Base-by-base conservation (phyloP, 2,797 vertebrate genomes). In the Acomys russatus region DNA sequence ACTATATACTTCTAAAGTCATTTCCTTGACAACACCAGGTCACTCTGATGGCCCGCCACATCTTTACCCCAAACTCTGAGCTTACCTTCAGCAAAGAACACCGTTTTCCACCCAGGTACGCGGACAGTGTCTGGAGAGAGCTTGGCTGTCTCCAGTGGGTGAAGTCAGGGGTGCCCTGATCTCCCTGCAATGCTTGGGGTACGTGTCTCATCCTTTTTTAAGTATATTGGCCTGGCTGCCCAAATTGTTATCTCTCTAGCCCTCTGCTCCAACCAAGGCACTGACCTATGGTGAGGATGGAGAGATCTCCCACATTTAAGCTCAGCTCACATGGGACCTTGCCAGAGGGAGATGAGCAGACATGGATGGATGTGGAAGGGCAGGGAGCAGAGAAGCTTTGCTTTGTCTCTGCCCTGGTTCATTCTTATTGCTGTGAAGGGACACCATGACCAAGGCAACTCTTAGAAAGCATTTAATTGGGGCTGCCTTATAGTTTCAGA, bases 151-250 rank as follows among this genome's bases (percentile, higher is more conserved):
- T 2, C 38, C 12, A 2, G 28, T 3, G 56, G 54, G 79, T 1
- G 9, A 51, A 22, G 44, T 14, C 14, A 18, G 25, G 11, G 11
- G 1, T 0, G 14, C 35, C 6, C 56, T 11, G 3, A 9, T 8
- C 30, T 14, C 15, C 8, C 91, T 66, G 0, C 18, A 17, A 63
- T 0, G 0, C 15, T 0, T 4, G 22, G 44, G 35, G 35, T 11
- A 5, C 2, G 1, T 5, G 15, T 25, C 6, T n/a, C n/a, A 23
- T 4, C 44, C 4, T 0, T 22, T 22, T 86, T n/a, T 76, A 9
- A 9, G 7, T 17, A 11, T 25, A 0, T 10, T 0, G 9, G 9
- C 25, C 6, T 44, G 66, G 22, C 8, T 12, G 9, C 9, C 51
- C 15, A 38, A 9, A 2, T 6, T 17, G 56, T 30, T 51, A 51